phyloP scores from a whole-genome alignment of 2,113 vertebrate genomes.

The Paratilapia polleni region DNA sequence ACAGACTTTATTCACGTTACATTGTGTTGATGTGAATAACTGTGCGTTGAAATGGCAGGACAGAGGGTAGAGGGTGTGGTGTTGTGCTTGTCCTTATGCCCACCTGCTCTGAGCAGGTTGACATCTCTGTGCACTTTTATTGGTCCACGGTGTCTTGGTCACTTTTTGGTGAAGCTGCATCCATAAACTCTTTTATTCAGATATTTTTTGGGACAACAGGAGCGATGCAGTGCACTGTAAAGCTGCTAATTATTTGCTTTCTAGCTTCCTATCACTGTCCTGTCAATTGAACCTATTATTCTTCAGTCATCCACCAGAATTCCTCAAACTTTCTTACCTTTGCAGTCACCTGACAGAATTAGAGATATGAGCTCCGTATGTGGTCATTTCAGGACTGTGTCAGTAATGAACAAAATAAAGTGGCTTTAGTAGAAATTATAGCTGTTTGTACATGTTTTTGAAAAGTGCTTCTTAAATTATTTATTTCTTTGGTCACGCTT shows the following conservation, averaged over 20 bases:
- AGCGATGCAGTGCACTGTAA: too few species aligned
- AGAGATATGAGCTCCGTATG: neutral
- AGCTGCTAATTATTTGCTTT: too few species aligned
- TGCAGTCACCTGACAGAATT: neutral
- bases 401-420: neutral
- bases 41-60: neutral
- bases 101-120: too few species aligned
- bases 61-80: too few species aligned
- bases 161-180: neutral
- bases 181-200: neutral
- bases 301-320: too few species aligned
- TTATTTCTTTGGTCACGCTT: too few species aligned
- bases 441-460: neutral
- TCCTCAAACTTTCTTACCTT: too few species aligned
- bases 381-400: neutral
- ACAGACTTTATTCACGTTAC: neutral
- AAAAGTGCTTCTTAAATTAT: neutral
- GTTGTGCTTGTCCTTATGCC: too few species aligned
- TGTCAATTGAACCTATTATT: too few species aligned
- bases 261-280: too few species aligned
- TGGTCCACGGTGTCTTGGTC: neutral
- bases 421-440: neutral
- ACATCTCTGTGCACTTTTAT: too few species aligned
- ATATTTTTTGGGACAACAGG: neutral
- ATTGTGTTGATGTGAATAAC: neutral